Base-by-base conservation (phyloP, 2,888 invertebrate species). In the Clostera curtula region DNA sequence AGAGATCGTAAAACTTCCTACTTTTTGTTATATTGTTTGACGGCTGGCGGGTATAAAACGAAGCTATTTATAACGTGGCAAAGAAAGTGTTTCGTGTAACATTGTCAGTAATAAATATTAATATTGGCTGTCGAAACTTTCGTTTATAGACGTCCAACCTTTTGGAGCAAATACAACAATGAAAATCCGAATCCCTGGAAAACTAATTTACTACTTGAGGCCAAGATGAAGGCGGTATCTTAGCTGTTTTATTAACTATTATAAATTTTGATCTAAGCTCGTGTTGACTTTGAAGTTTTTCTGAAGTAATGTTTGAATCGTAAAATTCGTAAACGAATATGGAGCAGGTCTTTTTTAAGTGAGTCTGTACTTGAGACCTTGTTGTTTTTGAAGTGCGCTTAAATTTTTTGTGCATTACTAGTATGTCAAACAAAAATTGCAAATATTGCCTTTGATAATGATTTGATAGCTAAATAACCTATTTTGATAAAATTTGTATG, bases 21-120 rank as follows among this genome's bases (percentile, higher is more conserved):
- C 25, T 42, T 49, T 71, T 67, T 66, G 68, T 71, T 72, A 69
- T 64, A 60, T 61, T 58, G 61, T 74, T 68, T 72, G 67, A 74
- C 68, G 72, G 71, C 72, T 70, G 68, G 70, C 62, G 63, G 47
- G 57, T 62, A 62, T 73, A 72, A 74, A 73, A 72, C 56, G 66
- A 59, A 57, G 48, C 73, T 77, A 80, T 80, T 80, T 77, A 72
- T 80, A 76, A 67, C 58, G 54, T 49, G 41, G 47, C 44, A 60
- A 60, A 59, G 64, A 71, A 68, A 74, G 66, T 72, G 66, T 71
- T 69, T 56, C 52, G 55, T 63, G 61, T 61, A 64, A 48, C 58
- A 64, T 64, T 62, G 56, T 42, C 55, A 56, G 68, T 57, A 66
- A 72, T 82, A 77, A 79, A 79, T 79, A 74, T 74, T 76, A 77